phyloP scores from a whole-genome alignment of 2,797 vertebrate genomes.

The Scleropages formosus region DNA sequence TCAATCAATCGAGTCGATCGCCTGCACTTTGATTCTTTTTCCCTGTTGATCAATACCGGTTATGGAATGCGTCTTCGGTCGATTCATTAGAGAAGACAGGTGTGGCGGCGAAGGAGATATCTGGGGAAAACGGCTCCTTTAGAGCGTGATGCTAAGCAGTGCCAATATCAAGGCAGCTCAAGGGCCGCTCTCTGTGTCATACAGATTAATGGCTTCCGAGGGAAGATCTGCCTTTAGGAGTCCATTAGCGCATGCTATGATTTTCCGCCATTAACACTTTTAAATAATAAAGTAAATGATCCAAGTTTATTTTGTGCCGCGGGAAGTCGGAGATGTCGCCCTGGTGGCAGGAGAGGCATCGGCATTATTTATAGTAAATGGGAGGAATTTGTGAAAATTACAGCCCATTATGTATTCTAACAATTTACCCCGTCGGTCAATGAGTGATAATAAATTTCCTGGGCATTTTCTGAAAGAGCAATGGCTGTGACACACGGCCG shows the following conservation, averaged over 20 bases:
- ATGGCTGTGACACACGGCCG: not conserved
- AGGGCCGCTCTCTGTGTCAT: not conserved
- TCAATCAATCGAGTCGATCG: not conserved
- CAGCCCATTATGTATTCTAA: not conserved
- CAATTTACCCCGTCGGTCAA: not conserved
- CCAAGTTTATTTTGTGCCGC: not conserved
- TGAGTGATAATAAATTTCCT: not conserved
- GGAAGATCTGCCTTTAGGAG: not conserved
- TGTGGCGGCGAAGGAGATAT: not conserved
- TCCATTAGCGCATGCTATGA: not conserved
- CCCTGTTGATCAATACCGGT: not conserved
- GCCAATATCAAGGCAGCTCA: not conserved
- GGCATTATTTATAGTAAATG: not conserved
- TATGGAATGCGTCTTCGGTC: not conserved
- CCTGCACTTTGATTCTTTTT: not conserved
- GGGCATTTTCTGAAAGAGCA: not conserved
- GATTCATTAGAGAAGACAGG: conserved; percentile 4
- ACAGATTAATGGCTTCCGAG: not conserved
- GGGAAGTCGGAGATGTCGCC: not conserved
- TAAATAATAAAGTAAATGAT: not conserved
- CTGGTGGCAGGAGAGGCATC: not conserved
- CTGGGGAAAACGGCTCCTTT: not conserved
- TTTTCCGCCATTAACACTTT: not conserved
- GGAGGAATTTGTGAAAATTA: conserved; percentile 10
- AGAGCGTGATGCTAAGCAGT: not conserved